Conservation (phyloP, 2,888 invertebrate species). For the Apamea crenata region DNA sequence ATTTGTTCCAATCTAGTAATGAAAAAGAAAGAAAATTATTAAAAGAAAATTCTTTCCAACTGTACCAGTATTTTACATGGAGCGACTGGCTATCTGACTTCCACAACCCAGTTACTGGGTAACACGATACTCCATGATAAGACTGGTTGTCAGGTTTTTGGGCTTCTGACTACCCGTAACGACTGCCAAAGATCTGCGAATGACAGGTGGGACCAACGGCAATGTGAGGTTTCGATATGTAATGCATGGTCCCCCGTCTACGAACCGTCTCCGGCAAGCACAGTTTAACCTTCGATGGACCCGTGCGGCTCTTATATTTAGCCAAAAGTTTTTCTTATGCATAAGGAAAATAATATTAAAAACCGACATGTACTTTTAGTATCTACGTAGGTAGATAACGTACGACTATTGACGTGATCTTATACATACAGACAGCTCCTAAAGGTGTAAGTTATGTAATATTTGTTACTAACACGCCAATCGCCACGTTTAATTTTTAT, state of each 20-base stretch:
- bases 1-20: too few species aligned
- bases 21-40: too few species aligned
- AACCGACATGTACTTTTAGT: not conserved
- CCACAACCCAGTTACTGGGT: not conserved
- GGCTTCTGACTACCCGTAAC: not conserved
- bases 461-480: constrained; percentile 3
- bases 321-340: not conserved
- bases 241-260: not conserved
- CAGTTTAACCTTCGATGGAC: not conserved
- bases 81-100: not conserved
- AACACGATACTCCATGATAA: not conserved
- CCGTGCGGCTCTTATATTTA: not conserved
- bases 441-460: constrained; percentile 14
- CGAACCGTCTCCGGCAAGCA: not conserved
- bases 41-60: too few species aligned
- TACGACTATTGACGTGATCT: constrained; percentile 3
- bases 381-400: not conserved
- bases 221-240: not conserved
- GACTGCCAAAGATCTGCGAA: not conserved
- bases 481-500: not conserved
- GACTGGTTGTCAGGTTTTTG: not conserved
- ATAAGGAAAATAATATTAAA: constrained; percentile 33
- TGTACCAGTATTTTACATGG: not conserved
- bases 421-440: not conserved
- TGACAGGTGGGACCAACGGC: not conserved